These are phyloP conservation scores for Clangula hyemalis DNA, from an alignment of 2,797 vertebrate species.

Conservation along the genomic window DNA sequence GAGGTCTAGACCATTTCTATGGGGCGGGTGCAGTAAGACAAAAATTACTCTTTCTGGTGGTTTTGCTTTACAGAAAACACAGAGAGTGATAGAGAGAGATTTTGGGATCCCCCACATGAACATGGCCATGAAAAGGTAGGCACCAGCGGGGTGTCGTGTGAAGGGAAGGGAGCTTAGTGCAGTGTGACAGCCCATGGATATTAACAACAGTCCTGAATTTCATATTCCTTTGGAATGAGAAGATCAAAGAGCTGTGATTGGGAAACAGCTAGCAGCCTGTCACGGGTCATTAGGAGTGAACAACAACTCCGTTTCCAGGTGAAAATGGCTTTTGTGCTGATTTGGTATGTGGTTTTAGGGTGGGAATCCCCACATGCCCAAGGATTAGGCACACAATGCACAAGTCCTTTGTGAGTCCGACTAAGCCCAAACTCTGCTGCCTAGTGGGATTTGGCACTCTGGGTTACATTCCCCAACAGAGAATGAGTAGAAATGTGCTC, in stretches of 20 bases:
- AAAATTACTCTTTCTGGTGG: too few relatives aligned
- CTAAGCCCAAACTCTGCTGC: background rate
- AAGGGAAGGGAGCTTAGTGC: background rate
- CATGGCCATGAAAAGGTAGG: conserved; percentile 1
- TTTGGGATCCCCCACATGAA: background rate
- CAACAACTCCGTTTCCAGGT: conserved; percentile 19
- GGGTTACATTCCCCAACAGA: background rate
- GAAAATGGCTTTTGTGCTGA: conserved; percentile 9
- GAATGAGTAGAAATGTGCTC: fast-evolving
- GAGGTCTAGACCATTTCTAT: background rate
- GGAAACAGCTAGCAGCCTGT: background rate
- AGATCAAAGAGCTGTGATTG: conserved; percentile 35
- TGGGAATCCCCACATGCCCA: conserved; percentile 11
- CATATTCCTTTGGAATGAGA: background rate
- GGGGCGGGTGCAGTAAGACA: too few relatives aligned
- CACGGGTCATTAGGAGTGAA: conserved; percentile 22
- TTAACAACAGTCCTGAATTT: background rate
- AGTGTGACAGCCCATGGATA: background rate
- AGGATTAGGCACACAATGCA: conserved; percentile 14
- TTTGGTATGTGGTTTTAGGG: background rate
- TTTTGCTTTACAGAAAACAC: too few relatives aligned
- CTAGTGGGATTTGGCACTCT: conserved; percentile 6
- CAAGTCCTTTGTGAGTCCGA: background rate
- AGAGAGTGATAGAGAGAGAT: too few relatives aligned
- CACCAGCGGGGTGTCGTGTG: conserved; percentile 39